Conservation (phyloP, 2,113 vertebrate genomes). For the Marmota flaviventris region DNA sequence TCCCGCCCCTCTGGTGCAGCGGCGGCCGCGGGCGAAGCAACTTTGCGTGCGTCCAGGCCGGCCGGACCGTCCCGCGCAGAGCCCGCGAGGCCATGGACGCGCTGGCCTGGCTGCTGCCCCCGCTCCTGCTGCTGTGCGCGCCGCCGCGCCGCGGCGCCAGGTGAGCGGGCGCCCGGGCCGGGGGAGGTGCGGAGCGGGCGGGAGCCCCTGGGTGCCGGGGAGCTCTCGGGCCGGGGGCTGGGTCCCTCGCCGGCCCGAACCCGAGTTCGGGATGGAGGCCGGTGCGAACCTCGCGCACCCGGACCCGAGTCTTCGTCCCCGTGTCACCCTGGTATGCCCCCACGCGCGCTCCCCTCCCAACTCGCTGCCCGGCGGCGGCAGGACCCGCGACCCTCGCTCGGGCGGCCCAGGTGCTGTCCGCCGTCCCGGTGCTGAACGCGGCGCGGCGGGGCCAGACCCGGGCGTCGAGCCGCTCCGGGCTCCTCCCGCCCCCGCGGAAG, state of each 20-base stretch:
- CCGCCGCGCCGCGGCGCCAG: slow-evolving; percentile 86
- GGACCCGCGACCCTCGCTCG: too few relatives aligned
- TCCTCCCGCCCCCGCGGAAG: too few relatives aligned
- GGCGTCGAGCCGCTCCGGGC: neutral
- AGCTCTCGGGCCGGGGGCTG: too few relatives aligned
- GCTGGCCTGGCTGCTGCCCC: slow-evolving; percentile 82
- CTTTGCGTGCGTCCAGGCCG: slow-evolving; percentile 59
- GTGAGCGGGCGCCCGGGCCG: slow-evolving; percentile 81
- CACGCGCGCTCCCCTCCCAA: neutral
- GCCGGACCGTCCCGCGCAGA: slow-evolving; percentile 74
- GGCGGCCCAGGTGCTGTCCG: slow-evolving; percentile 68
- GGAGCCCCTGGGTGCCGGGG: neutral
- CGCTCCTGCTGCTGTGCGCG: slow-evolving; percentile 86
- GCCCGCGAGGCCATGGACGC: slow-evolving; percentile 85
- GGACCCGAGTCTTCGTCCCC: too few relatives aligned
- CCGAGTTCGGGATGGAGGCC: neutral
- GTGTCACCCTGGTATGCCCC: neutral
- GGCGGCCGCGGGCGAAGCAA: slow-evolving; percentile 37
- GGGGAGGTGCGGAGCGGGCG: neutral
- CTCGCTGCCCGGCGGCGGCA: neutral
- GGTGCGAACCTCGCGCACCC: neutral
- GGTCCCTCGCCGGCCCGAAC: neutral
- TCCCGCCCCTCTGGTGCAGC: slow-evolving; percentile 62
- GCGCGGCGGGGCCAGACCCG: neutral
- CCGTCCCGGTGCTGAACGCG: slow-evolving; percentile 70